Evolutionary conservation across 2,797 vertebrate genomes (phyloP).

Genomic region (Gymnopithys bicolor): DNA sequence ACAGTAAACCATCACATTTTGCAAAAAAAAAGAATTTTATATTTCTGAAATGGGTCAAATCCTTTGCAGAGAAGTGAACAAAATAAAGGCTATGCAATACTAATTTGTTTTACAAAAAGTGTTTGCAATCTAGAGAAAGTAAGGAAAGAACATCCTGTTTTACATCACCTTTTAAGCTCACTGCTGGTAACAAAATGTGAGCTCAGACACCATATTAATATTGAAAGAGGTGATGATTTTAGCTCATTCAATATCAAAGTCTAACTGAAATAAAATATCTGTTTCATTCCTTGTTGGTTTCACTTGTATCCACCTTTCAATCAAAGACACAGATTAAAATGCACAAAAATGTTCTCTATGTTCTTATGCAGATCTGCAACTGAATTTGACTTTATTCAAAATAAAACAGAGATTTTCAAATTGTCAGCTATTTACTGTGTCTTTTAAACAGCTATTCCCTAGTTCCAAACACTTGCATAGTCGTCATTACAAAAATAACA

Average conservation of each 20-base stretch:
- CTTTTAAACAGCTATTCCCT: background rate
- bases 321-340: background rate
- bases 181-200: background rate
- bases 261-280: background rate
- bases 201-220: background rate
- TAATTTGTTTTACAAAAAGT: background rate
- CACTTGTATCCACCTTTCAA: background rate
- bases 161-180: background rate
- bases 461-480: background rate
- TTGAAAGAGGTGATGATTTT: background rate
- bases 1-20: accelerated
- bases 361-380: background rate
- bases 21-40: background rate
- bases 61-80: background rate
- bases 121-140: background rate
- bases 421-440: background rate
- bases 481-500: background rate
- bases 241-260: background rate
- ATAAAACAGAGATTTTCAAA: background rate
- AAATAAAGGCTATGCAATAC: background rate
- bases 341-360: background rate
- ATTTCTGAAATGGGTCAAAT: background rate
- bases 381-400: background rate
- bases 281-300: background rate
- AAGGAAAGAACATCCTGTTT: background rate